A percentile compares a stretch with the other conserved stretches of the same genome.
phyloP scores from a whole-genome alignment of 2,113 vertebrate genomes.

The Sphyrna mokarran region DNA sequence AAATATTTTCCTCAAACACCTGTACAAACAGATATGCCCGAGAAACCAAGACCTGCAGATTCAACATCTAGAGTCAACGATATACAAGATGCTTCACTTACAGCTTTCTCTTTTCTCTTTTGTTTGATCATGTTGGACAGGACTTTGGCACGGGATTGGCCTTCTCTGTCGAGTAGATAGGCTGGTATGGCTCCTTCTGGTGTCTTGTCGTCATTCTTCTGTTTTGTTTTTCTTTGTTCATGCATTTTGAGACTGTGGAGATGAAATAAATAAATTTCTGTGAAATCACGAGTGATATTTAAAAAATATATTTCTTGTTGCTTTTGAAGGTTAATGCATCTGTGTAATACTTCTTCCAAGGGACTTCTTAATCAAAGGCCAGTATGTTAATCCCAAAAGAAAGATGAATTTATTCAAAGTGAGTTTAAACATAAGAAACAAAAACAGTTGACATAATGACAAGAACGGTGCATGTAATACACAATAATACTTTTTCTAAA shows the following conservation, averaged over 20 bases:
- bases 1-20: background rate
- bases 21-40: background rate
- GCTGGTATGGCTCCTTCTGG: constrained; percentile 90
- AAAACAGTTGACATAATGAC: background rate
- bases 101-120: constrained; percentile 96
- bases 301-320: background rate
- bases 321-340: background rate
- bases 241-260: constrained; percentile 88
- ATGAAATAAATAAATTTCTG: constrained; percentile 20
- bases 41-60: background rate
- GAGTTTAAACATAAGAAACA: background rate
- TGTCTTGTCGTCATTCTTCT: constrained; percentile 90
- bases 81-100: constrained; percentile 56
- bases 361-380: background rate
- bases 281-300: background rate
- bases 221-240: constrained; percentile 87
- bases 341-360: background rate
- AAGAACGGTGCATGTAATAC: background rate
- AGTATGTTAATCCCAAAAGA: background rate
- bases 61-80: background rate
- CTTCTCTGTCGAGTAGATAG: constrained; percentile 90
- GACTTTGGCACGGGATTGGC: constrained; percentile 84
- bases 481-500: background rate
- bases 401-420: background rate
- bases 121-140: constrained; percentile 99